Evolutionary conservation across 2,888 invertebrate species (phyloP).

Genomic region (Aricia artaxerxes): DNA sequence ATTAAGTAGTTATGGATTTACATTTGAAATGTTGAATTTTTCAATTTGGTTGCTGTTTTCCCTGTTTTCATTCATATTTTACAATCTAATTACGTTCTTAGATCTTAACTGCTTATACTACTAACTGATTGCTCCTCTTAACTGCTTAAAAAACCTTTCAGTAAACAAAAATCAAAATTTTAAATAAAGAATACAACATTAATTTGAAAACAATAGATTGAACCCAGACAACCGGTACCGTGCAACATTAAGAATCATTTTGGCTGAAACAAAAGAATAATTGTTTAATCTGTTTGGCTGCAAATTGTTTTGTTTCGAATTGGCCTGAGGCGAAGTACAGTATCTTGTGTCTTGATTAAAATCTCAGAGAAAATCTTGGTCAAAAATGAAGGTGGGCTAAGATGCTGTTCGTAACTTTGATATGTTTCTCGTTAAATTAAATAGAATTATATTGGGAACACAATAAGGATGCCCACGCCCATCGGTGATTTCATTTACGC

Average conservation of each 20-base stretch:
- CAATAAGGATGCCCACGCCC: neutral
- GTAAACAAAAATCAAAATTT: no score
- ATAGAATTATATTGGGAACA: neutral
- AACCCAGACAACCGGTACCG: neutral
- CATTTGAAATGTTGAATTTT: no score
- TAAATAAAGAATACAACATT: no score
- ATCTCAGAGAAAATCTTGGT: neutral
- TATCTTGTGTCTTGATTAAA: conserved; percentile 25
- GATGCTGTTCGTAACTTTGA: neutral
- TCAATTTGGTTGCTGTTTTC: no score
- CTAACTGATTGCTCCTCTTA: no score
- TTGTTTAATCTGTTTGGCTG: neutral
- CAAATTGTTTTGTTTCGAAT: conserved; percentile 19
- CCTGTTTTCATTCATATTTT: no score
- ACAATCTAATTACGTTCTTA: no score
- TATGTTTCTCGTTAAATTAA: neutral
- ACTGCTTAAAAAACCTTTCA: no score
- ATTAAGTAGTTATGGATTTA: no score
- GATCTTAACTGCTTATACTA: no score
- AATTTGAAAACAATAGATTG: conserved; percentile 8
- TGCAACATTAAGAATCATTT: neutral
- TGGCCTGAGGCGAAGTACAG: neutral
- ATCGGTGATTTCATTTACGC: no score
- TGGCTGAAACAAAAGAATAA: neutral
- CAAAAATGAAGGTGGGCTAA: neutral